Evolutionary conservation across 2,888 invertebrate genomes (phyloP), one percentile per base, ranked within the genome.

Genomic region (Acanthoscelides obtectus): DNA sequence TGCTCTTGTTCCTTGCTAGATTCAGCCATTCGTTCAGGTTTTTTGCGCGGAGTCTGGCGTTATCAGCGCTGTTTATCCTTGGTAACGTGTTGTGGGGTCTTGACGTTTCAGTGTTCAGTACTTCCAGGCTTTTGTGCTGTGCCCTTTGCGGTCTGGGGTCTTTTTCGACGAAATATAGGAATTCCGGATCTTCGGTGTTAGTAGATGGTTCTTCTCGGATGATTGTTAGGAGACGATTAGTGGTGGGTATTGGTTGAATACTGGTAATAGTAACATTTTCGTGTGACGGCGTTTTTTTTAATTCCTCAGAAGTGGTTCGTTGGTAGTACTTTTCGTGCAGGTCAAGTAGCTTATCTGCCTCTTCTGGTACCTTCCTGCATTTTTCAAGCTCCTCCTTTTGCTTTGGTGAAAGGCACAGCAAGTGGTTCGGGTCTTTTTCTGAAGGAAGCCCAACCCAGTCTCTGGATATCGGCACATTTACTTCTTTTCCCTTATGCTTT

Each of bases 351-450:
- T 89, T 88, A 79, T 90, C 90, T 0, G 90, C 89, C 76, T 89
- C 89, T 68, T 88, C 86, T 68, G 87, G 83, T n/a, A 87, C 81
- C 68, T 86, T 86, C 66, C 87, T 87, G 21, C 88, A 87, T 79
- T 88, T 89, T 72, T 89, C 88, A 81, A 89, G 87, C 66, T 89
- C 84, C 80, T 87, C 87, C 80, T 89, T 89, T 81, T 93, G 94
- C 4, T 91, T 90, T 0, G 94, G 94, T 0, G 94, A 93, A 17
- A 94, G 86, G 79, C 92, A 93, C 6, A 92, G 86, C 71, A 93
- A 85, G 0, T 91, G 80, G 68, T 88, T 87, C 0, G 90, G 89
- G 80, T 92, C 90, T 45, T 86, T 85, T 73, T 87, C 86, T 0
- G 90, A 90, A 19, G 90, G 89, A 67, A 91, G 78, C 0, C 89